Evolutionary conservation across 2,888 invertebrate genomes (phyloP), one percentile per base, ranked within the genome.

Genomic region (Sericinus montela): DNA sequence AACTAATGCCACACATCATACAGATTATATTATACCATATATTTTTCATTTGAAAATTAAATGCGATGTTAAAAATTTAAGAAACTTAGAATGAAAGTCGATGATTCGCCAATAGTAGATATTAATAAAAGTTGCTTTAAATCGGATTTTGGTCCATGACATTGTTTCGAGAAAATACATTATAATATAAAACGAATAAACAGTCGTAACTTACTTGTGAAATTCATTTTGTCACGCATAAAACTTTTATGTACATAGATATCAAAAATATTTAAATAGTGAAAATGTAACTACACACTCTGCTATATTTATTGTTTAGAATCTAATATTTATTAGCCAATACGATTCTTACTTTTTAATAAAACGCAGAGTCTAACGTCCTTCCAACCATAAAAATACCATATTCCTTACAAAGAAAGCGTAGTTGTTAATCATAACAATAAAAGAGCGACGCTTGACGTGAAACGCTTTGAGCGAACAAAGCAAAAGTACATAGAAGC

Each of bases 401-500:
- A 45, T 45, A 50, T 45, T 41, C 45, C 45, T 50, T 45, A 50
- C 50, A 50, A 50, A 45, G 50, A 50, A 45, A 50, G 41, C 50
- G n/a, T 32, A 36, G 50, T 11, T 50, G 50, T 50, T 50, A 62
- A 69, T 67, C 62, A 66, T 65, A 62, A 65, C 64, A 59, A 59
- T 59, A 62, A 63, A 59, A 59, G 59, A 63, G 54, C 59, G 45
- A 58, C 53, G 53, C 65, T 54, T 60, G 57, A 57, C 60, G 48
- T 52, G 52, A 57, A 60, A 57, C 58, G 59, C 44, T 52, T 56
- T 34, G 47, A 37, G 41, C 44, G 57, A 55, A 72, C 72, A 75
- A 71, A 65, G 62, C 65, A 52, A 56, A 59, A 62, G 59, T 56
- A 63, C 55, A 60, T 58, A 62, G 62, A 66, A 63, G 64, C 64